Base-by-base conservation (phyloP, 2,113 vertebrate species). In the Meles meles region DNA sequence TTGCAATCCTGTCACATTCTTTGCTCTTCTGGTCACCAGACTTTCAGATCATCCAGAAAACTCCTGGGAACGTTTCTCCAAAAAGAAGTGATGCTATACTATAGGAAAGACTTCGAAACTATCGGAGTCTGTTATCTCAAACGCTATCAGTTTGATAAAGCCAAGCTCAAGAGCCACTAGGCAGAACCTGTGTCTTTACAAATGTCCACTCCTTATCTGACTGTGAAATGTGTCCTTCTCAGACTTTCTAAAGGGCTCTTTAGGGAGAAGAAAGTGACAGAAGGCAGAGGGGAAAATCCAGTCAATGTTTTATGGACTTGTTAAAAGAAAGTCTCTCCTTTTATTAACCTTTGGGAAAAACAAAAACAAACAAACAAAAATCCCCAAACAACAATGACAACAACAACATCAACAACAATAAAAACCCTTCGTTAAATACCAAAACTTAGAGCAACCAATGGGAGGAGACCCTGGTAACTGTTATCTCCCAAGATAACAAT, bases 241-340 rank as follows among this genome's bases (percentile, higher is more conserved):
- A 93, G 96, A 96, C 57, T 96, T 97, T 96, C 69, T 76, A 93
- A 97, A 93, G 85, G 67, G 79, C 72, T 88, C 85, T 93, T 94
- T 92, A 42, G 97, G 98, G 97, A 96, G 67, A 87, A 55, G 81
- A 95, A 97, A 96, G 93, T 63, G 49, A 86, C 42, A 96, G 57
- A 97, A 96, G 90, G 95, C 96, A 98, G 93, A 97, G 90, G 88
- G 94, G 34, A 93, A 97, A 94, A 97, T 96, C 71, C 97, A 98
- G 97, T 98, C 94, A 98, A 98, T 98, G 97, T 98, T 98, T 99
- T 98, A 99, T 98, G 97, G 98, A 98, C 98, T 99, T 97, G 98
- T 98, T 97, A 98, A 98, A 83, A 21, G 8, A 42, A 98, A 98
- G 95, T 93, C 96, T 97, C 97, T 97, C 76, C 97, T 98, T 98